phyloP scores from a whole-genome alignment of 2,113 vertebrate species.

The Mionectes macconnelli region DNA sequence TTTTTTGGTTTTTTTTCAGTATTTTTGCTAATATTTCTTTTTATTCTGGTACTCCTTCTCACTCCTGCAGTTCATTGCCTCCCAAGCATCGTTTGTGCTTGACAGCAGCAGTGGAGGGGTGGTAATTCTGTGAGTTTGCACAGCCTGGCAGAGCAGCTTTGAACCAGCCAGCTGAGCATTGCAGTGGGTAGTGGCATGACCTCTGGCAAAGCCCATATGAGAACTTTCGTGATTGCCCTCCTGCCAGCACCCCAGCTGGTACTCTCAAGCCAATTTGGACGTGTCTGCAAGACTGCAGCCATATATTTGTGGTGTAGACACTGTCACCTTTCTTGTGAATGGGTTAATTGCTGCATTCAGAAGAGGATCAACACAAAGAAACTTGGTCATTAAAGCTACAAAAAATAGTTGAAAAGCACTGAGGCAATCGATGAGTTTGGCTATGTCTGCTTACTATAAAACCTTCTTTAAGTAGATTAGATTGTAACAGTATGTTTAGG shows the following conservation, averaged over 20 bases:
- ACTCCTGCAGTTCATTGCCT: background rate
- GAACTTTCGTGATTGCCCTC: background rate
- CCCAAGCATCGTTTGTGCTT: background rate
- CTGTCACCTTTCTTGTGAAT: background rate
- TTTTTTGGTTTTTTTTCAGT: background rate
- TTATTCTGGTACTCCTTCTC: background rate
- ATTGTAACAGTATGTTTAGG: background rate
- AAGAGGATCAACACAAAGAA: background rate
- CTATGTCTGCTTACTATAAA: background rate
- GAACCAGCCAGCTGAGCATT: background rate
- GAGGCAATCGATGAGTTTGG: background rate
- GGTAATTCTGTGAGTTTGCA: background rate
- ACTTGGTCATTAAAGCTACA: background rate
- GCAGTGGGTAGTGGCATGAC: background rate
- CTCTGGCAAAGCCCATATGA: background rate
- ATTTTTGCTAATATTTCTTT: background rate
- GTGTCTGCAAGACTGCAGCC: background rate
- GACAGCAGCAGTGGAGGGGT: background rate
- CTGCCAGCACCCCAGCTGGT: background rate
- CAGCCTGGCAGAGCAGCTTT: background rate
- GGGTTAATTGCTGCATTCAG: background rate
- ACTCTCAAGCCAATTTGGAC: background rate
- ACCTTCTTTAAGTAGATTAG: background rate
- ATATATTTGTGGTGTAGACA: background rate
- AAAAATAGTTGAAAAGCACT: background rate